These are phyloP conservation scores for Eucriotettix oculatus DNA, from an alignment of 2,888 invertebrate genomes.

Conservation along the genomic window DNA sequence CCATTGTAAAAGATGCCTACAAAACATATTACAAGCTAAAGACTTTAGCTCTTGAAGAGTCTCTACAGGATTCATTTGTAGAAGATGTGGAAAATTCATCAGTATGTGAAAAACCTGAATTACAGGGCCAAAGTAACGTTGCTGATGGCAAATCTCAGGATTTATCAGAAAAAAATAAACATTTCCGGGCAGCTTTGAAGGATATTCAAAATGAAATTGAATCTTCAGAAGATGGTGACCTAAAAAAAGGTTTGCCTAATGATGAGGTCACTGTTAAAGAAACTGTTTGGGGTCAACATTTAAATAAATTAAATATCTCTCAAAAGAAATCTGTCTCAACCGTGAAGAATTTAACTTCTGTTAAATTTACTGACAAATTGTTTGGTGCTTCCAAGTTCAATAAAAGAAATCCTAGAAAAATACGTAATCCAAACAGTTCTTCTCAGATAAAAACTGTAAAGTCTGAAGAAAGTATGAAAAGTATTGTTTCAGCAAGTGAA, in stretches of 20 bases:
- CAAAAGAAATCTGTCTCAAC: not conserved
- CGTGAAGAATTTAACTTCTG: conserved; percentile 22
- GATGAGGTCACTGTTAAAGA: conserved; percentile 6
- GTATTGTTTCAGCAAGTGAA: no score
- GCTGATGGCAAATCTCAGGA: not conserved
- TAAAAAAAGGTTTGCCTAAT: not conserved
- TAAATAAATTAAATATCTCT: conserved; percentile 19
- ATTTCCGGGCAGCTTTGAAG: conserved; percentile 2
- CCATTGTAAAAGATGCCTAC: conserved; percentile 58
- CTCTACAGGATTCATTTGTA: conserved; percentile 35
- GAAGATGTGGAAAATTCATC: conserved; percentile 19
- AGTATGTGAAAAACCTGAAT: not conserved
- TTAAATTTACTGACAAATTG: conserved; percentile 45
- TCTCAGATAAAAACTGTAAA: no score
- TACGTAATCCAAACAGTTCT: conserved; percentile 14
- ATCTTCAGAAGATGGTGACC: not conserved
- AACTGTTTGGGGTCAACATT: conserved; percentile 30
- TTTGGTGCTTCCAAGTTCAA: conserved; percentile 51
- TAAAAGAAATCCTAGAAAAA: conserved; percentile 62
- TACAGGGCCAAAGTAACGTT: not conserved
- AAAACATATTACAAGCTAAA: conserved; percentile 68
- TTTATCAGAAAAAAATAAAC: not conserved
- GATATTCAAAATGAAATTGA: conserved; percentile 3
- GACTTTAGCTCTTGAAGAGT: conserved; percentile 54
- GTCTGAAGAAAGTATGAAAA: not conserved